Evolutionary conservation across 2,888 invertebrate genomes (phyloP), one percentile per base, ranked within the genome.

Genomic region (Glyphotaelius pellucidus): DNA sequence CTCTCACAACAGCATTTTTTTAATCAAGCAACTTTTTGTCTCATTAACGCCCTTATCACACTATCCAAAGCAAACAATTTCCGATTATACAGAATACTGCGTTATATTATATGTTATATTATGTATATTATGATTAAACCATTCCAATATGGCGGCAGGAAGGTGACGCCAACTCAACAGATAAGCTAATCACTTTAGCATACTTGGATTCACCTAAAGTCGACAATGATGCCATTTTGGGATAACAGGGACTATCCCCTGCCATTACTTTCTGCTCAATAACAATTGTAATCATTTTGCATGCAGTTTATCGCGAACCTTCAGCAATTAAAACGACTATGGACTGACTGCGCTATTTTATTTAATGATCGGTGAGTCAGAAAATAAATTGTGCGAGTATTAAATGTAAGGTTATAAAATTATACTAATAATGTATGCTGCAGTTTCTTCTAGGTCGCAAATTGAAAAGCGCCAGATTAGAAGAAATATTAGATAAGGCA

Each of bases 141-240:
- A 67, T 67, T 67, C n/a, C 83, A 83, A 83, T 25, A 83, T 83
- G 83, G 83, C 83, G 83, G 83, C 35, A 38, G 83, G 83, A 38
- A 83, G 38, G 83, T 83, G 83, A 83, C 83, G 83, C 83, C 83
- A 83, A 83, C 83, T 35, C 83, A 32, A 32, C 11, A 83, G 83
- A 83, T 83, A 83, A 83, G 35, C 19, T 35, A 35, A 83, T 83
- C 83, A 38, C 25, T 32, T 67, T 32, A 38, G 83, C 83, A 38
- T 32, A 83, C 32, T 83, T 25, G 25, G 83, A 83, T 67, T 83
- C 83, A 83, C 83, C 83, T 83, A 83, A 35, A 32, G 83, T 83
- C 35, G 83, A 32, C 83, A 83, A 83, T 83, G 32, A 32, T 35
- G 2, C 81, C 81, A 35, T 67, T 67, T 67, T 67, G 67, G 67